A percentile compares a stretch with the other conserved stretches of the same genome.
phyloP scores from a whole-genome alignment of 1,140 invertebrate species.

The Hyles euphorbiae region DNA sequence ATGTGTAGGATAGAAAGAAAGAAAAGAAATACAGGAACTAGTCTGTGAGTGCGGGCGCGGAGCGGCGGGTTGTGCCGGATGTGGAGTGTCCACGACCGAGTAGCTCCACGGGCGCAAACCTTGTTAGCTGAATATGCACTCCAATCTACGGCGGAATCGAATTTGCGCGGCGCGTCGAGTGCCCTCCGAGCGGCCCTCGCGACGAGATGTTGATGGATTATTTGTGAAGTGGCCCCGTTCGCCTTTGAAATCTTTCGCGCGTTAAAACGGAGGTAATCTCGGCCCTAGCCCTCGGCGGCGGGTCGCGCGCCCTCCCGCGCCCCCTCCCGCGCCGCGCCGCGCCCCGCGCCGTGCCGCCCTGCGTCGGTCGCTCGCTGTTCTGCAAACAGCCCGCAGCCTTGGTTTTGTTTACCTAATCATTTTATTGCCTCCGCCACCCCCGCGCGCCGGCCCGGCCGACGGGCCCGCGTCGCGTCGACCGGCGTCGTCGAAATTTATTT shows the following conservation, averaged over 20 bases:
- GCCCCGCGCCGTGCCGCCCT: slow-evolving; percentile 1
- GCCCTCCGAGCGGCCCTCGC: slow-evolving; percentile 32
- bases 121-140: slow-evolving; percentile 66
- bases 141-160: slow-evolving; percentile 63
- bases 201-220: slow-evolving; percentile 68
- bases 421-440: slow-evolving; percentile 41
- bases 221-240: slow-evolving; percentile 64
- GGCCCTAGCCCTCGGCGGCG: slow-evolving; percentile 27
- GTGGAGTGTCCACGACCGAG: too few relatives aligned
- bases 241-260: slow-evolving; percentile 71
- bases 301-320: slow-evolving; percentile 25
- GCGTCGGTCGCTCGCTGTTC: slow-evolving; percentile 21
- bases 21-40: too few relatives aligned
- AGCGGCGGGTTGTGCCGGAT: too few relatives aligned
- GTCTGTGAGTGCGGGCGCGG: too few relatives aligned
- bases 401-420: slow-evolving; percentile 69
- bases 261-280: slow-evolving; percentile 72
- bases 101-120: slow-evolving; percentile 27
- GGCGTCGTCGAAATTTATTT: too few relatives aligned
- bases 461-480: not conserved
- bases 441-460: slow-evolving; percentile 13
- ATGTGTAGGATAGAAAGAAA: too few relatives aligned
- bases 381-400: slow-evolving; percentile 38
- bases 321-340: slow-evolving; percentile 15
- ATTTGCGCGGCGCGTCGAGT: slow-evolving; percentile 47